Evolutionary conservation across 2,113 vertebrate species (phyloP).

Genomic region (human (Homo sapiens)): DNA sequence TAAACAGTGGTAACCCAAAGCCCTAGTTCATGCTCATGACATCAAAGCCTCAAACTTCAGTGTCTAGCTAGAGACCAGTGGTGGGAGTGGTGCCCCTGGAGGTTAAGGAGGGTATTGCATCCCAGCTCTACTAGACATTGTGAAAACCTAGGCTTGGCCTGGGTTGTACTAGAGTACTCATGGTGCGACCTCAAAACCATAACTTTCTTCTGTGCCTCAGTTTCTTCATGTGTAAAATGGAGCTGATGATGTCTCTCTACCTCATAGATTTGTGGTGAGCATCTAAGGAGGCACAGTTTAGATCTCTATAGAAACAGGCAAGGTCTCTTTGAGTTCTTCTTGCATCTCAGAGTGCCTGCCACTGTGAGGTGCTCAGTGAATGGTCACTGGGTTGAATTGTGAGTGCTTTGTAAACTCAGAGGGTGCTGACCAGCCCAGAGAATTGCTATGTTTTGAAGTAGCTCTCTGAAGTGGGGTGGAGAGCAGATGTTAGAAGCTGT

Average conservation of each 20-base stretch:
- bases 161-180: rapidly evolving
- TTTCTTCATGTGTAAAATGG: background rate
- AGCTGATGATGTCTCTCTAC: rapidly evolving
- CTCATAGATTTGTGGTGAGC: background rate
- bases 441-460: background rate
- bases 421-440: rapidly evolving
- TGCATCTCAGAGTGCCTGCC: rapidly evolving
- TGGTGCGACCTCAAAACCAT: rapidly evolving
- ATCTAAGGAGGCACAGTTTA: background rate
- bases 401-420: too few relatives aligned
- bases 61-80: background rate
- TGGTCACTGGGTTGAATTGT: rapidly evolving
- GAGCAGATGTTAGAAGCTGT: background rate
- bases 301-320: rapidly evolving
- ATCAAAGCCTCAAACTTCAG: rapidly evolving
- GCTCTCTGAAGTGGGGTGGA: background rate
- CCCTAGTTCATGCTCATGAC: rapidly evolving
- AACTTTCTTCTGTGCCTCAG: background rate
- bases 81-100: background rate
- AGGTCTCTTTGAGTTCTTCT: background rate
- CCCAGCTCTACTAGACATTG: background rate
- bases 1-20: background rate
- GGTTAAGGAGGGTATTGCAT: background rate
- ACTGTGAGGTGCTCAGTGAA: rapidly evolving
- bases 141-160: rapidly evolving